phyloP scores from a whole-genome alignment of 2,888 invertebrate genomes.

The Trimorus sp. region DNA sequence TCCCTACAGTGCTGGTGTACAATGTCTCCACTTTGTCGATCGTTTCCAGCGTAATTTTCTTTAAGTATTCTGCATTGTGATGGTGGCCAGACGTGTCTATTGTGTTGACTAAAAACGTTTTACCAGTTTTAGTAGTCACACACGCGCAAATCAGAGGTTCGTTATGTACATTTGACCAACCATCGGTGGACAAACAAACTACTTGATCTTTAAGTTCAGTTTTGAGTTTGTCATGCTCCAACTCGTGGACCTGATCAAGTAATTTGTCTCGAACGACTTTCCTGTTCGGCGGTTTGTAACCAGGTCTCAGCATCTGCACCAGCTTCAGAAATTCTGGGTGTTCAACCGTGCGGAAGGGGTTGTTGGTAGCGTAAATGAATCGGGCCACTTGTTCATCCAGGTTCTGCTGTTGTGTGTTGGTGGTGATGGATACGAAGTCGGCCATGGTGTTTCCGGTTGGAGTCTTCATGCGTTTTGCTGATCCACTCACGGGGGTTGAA shows the following conservation, averaged over 20 bases:
- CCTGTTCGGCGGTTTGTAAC: conserved; percentile 37
- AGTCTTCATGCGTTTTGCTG: conserved; percentile 8
- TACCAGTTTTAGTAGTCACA: conserved; percentile 13
- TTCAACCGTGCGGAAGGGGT: conserved; percentile 25
- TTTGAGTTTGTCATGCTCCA: conserved; percentile 24
- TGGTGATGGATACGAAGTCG: conserved; percentile 10
- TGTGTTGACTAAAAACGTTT: conserved; percentile 21
- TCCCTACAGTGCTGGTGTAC: conserved; percentile 12
- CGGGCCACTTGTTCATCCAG: conserved; percentile 30
- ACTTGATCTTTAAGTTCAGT: conserved; percentile 24
- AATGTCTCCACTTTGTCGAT: conserved; percentile 6
- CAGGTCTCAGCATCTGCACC: conserved; percentile 26
- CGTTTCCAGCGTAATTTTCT: background rate
- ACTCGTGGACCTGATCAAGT: conserved; percentile 21
- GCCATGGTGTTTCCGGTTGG: background rate
- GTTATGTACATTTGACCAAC: conserved; percentile 24
- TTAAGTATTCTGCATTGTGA: background rate
- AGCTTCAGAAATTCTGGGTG: conserved; percentile 37
- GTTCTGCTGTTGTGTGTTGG: conserved; percentile 14
- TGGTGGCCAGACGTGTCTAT: conserved; percentile 9
- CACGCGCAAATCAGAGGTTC: conserved; percentile 30
- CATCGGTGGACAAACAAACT: conserved; percentile 35
- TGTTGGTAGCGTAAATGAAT: conserved; percentile 39
- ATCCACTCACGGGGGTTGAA: background rate
- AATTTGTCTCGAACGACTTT: conserved; percentile 22